Conservation (phyloP, 2,888 invertebrate genomes). For the Serripes groenlandicus region DNA sequence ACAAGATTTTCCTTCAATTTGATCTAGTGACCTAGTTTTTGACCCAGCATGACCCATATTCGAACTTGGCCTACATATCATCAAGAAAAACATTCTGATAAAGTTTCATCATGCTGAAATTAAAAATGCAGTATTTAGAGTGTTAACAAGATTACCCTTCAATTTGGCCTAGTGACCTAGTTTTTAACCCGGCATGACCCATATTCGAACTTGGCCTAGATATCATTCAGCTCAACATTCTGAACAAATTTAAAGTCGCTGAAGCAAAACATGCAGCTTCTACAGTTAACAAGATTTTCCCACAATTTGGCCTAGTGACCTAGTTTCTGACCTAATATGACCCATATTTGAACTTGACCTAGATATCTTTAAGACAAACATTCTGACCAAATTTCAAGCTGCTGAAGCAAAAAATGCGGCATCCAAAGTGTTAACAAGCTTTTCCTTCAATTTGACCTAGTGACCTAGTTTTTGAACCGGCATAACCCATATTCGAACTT, state of each 20-base stretch:
- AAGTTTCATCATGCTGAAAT: not conserved
- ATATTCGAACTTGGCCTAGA: not conserved
- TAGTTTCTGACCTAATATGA: not conserved
- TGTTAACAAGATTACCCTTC: not conserved
- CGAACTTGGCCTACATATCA: not conserved
- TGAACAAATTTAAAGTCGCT: not conserved
- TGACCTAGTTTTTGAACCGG: not conserved
- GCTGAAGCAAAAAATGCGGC: not conserved
- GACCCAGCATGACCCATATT: not conserved
- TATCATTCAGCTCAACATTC: not conserved
- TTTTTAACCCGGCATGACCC: not conserved
- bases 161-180: not conserved
- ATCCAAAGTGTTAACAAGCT: not conserved
- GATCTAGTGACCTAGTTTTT: not conserved
- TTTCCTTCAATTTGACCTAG: not conserved
- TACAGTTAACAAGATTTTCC: not conserved
- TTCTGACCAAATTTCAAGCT: not conserved
- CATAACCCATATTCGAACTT: not conserved
- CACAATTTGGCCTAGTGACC: not conserved
- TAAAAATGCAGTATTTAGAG: not conserved
- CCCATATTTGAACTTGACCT: not conserved
- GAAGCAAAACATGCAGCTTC: not conserved
- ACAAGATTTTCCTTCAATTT: not conserved
- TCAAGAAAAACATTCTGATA: not conserved
- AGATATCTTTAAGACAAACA: not conserved